Base-by-base conservation (phyloP, 2,113 vertebrate genomes). In the Epinephelus moara region DNA sequence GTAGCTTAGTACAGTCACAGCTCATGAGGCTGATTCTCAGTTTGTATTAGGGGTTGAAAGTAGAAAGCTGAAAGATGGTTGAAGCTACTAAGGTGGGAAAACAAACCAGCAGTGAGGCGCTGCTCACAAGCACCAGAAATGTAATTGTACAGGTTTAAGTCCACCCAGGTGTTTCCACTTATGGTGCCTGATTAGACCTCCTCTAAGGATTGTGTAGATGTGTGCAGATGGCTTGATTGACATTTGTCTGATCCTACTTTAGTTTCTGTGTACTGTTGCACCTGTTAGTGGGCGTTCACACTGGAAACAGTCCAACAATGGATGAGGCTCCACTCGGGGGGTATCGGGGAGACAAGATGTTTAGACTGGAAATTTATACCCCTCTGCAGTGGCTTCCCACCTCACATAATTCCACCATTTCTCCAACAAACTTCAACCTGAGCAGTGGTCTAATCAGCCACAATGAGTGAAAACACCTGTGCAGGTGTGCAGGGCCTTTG, bases 1-100 rank as follows among this genome's bases (percentile, higher is more conserved):
- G 49, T 19, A 78, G 40, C 18, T 53, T 49, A 53, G 60, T 33
- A 3, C 72, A 81, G 56, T 18, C 47, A 33, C 5, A 75, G 71
- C 30, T 19, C 13, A 61, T 37, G 17, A 53, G 45, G 30, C 17
- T 18, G 9, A 42, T 21, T 57, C 27, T 52, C 27, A 52, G n/a
- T 53, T 66, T 40, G 45, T 15, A 17, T 67, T n/a, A 9, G 21
- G 15, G 33, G 33, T 56, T 27, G 15, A 19, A 30, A 30, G 60
- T 11, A 4, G 13, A 56, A 10, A 10, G 42, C 11, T 45, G 42
- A 45, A 45, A 45, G 0, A 45, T 45, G 10, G 9, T 1, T n/a
- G 8, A 49, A 49, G 25, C 1, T 13, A 69, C 47, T 15, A 3
- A 33, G 6, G 6, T n/a, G 6, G 18, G 27, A 53, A 53, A 47